Base-by-base conservation (phyloP, 1,140 invertebrate species). In the Calycopis cecrops region DNA sequence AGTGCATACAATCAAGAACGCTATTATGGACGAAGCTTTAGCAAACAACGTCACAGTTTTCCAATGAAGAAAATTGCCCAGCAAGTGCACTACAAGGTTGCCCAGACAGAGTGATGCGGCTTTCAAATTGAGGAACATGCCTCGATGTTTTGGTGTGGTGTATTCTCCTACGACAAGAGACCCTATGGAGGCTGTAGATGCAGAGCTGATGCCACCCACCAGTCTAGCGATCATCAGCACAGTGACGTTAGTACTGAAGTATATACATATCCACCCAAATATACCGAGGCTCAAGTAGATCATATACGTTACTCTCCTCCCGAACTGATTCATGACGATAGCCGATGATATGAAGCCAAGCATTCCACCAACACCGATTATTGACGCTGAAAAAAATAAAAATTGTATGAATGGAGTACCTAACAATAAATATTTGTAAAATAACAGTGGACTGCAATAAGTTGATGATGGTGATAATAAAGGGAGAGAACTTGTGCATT, bases 151-250 rank as follows among this genome's bases (percentile, higher is more conserved):
- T 18, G 78, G 78, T 4, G 58, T 68, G 1, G 69, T 66, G 34
- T 71, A 79, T 59, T 81, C 78, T 18, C 76, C 76, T 2, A 81
- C 74, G 3, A 74, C 65, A 0, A 81, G 64, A n/a, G 76, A 72
- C 49, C 72, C 76, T 33, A 79, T 52, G 16, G 60, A 67, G 3
- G 73, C 69, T 0, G 72, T 74, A 7, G 63, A 69, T 9, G 72
- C 69, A 4, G 60, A 58, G 0, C 67, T 63, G 18, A 77, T 52
- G 0, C 78, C 78, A 3, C 38, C 38, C 10, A 40, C 6, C 38
- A 40, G 8, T 40, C 38, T 40, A 16, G n/a, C 38, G 1, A 40
- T 40, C 1, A 40, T 7, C 8, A 40, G 38, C 12, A 40, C 38
- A 12, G 38, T n/a, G 1, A 40, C 38, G 3, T n/a, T 14, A 14